phyloP scores from a whole-genome alignment of 2,113 vertebrate species.

The Oreochromis tanganicae region DNA sequence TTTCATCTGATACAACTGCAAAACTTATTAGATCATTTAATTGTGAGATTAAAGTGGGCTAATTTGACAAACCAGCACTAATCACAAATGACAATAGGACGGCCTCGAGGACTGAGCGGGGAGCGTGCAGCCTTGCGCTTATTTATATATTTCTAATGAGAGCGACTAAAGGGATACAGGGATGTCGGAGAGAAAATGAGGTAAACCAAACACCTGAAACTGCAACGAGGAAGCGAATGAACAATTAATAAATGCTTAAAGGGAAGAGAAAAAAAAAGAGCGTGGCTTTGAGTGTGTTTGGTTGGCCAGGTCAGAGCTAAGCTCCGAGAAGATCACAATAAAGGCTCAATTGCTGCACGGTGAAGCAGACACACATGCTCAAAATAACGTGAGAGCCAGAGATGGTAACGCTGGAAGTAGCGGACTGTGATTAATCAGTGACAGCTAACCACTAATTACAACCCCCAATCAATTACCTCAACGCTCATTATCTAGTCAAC shows the following conservation, averaged over 20 bases:
- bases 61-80: conserved; percentile 62
- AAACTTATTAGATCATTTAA: conserved; percentile 58
- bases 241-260: neutral
- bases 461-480: conserved; percentile 67
- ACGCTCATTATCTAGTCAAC: conserved; percentile 63
- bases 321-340: neutral
- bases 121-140: neutral
- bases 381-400: conserved; percentile 19
- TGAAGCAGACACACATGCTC: conserved; percentile 31
- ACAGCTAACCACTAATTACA: conserved; percentile 70
- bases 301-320: neutral
- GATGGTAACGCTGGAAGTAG: conserved; percentile 40
- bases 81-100: conserved; percentile 58
- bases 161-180: neutral
- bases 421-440: conserved; percentile 68
- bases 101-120: neutral
- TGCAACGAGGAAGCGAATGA: neutral
- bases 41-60: conserved; percentile 51
- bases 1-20: conserved; percentile 49
- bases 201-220: conserved; percentile 4
- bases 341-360: conserved; percentile 2
- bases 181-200: neutral
- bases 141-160: conserved; percentile 19
- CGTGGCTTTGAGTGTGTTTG: neutral
- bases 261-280: neutral